phyloP scores from a whole-genome alignment of 30 jellyfish, hydroid and myxozoan species.

The Hydractinia echinata region DNA sequence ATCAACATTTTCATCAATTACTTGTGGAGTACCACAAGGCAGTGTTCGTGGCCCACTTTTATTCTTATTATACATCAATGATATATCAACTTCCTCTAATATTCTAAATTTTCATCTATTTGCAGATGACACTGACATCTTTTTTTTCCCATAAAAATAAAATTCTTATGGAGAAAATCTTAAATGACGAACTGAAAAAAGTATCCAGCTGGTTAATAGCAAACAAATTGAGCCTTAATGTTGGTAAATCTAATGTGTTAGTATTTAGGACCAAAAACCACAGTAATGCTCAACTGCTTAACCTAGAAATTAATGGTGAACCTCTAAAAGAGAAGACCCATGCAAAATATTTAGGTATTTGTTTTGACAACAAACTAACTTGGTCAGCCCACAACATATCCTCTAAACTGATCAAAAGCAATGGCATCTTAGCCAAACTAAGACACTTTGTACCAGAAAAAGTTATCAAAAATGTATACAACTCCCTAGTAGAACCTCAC shows the following conservation, averaged over 20 bases:
- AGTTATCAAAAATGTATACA: neutral
- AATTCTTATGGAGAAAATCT: neutral
- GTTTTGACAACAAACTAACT: neutral
- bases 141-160: neutral
- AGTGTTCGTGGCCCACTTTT: neutral
- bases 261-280: slow-evolving; percentile 6
- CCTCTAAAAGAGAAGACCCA: slow-evolving; percentile 1
- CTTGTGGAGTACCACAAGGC: neutral
- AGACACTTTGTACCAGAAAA: neutral
- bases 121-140: neutral
- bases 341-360: neutral
- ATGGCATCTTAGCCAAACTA: slow-evolving; percentile 7
- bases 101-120: neutral
- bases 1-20: neutral
- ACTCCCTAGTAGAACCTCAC: slow-evolving; percentile 5
- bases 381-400: slow-evolving; percentile 1
- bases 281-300: neutral
- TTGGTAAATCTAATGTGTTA: neutral
- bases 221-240: neutral
- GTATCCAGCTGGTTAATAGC: slow-evolving; percentile 4
- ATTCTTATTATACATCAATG: neutral
- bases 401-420: neutral
- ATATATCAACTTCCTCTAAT: neutral
- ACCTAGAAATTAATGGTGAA: neutral
- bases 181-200: neutral